A percentile compares a stretch with the other conserved stretches of the same genome.
These are phyloP conservation scores for Exaiptasia diaphana DNA, from an alignment of 64 coral and sea anemone genomes.

Conservation along the genomic window DNA sequence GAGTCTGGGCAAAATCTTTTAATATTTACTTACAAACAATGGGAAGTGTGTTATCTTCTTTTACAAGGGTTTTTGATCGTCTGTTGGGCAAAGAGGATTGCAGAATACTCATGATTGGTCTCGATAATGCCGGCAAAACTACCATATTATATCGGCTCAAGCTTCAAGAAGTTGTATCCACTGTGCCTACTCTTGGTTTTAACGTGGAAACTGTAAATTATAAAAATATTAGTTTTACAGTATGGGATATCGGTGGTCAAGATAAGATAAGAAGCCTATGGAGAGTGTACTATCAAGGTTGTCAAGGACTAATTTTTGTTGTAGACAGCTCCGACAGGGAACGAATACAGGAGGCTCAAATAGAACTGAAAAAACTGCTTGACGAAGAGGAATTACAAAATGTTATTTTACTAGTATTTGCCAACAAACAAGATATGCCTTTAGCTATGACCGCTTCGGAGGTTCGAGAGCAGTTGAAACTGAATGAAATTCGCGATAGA, in stretches of 20 bases:
- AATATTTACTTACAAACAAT: too few relatives aligned
- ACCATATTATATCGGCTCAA: constrained; percentile 96
- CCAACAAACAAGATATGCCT: constrained; percentile 94
- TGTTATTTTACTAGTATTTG: constrained; percentile 85
- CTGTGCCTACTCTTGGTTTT: constrained; percentile 91
- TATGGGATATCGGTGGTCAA: constrained; percentile 98
- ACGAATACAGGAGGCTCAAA: constrained; percentile 70
- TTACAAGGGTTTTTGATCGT: constrained; percentile 75
- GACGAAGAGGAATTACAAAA: constrained; percentile 73
- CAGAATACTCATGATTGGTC: constrained; percentile 91
- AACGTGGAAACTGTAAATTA: constrained; percentile 97
- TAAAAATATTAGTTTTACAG: constrained; percentile 97
- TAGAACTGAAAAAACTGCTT: constrained; percentile 73
- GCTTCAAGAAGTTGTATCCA: constrained; percentile 84
- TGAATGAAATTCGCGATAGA: constrained; percentile 68
- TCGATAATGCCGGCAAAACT: constrained; percentile 96
- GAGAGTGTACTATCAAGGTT: constrained; percentile 95
- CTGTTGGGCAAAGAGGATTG: constrained; percentile 91
- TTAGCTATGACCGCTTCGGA: constrained; percentile 84
- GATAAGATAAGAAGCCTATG: constrained; percentile 95
- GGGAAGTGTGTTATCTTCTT: too few relatives aligned
- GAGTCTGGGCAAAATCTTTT: too few relatives aligned
- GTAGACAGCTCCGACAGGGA: constrained; percentile 90
- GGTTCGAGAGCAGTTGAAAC: constrained; percentile 83
- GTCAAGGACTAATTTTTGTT: constrained; percentile 91